phyloP scores from a whole-genome alignment of 2,113 vertebrate species.

The Silurus meridionalis region DNA sequence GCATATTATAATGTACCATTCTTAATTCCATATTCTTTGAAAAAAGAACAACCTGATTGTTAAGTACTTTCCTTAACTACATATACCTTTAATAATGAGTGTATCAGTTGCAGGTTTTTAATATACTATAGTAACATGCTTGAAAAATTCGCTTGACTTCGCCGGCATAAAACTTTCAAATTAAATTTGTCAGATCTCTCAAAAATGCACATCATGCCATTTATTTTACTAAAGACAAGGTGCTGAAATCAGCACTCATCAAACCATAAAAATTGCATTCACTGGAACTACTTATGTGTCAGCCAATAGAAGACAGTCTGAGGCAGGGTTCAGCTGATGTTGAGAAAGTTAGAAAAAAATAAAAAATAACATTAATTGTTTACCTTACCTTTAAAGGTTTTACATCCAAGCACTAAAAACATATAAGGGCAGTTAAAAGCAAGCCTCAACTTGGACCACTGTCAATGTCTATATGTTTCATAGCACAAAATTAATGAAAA shows the following conservation, averaged over 20 bases:
- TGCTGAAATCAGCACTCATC: neutral
- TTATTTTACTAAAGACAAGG: neutral
- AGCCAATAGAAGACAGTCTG: neutral
- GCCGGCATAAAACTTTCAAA: neutral
- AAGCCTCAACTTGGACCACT: conserved; percentile 9
- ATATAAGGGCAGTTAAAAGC: neutral
- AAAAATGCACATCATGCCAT: neutral
- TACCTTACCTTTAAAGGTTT: neutral
- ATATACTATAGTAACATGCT: neutral
- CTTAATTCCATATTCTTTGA: neutral
- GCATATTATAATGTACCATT: conserved; percentile 2
- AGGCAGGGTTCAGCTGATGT: neutral
- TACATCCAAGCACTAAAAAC: neutral
- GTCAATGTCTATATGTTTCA: neutral
- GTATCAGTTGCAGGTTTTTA: neutral
- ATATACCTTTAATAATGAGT: neutral
- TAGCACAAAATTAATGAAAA: neutral
- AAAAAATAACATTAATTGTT: neutral
- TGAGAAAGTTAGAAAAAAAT: neutral
- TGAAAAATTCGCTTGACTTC: neutral
- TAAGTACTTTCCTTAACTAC: neutral
- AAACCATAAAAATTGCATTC: neutral
- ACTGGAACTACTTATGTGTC: neutral
- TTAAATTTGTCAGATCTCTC: neutral
- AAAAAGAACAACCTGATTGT: conserved; percentile 3